Evolutionary conservation across 2,888 invertebrate species (phyloP).

Genomic region (Euplexia lucipara): DNA sequence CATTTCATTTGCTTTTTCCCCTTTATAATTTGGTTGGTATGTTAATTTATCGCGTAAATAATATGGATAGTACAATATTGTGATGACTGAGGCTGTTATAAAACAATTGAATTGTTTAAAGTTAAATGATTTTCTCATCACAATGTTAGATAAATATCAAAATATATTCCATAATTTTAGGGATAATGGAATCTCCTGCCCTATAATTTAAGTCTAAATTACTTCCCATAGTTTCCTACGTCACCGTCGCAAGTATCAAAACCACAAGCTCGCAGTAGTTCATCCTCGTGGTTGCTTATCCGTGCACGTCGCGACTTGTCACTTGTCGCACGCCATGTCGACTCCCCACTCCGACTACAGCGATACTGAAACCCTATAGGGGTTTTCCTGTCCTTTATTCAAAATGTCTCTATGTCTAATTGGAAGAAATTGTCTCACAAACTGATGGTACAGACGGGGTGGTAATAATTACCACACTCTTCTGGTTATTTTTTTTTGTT

Average conservation of each 20-base stretch:
- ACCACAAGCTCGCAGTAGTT: constrained; percentile 58
- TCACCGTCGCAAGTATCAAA: constrained; percentile 72
- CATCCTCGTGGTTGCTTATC: constrained; percentile 81
- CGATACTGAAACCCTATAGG: constrained; percentile 79
- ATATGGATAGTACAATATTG: too few relatives aligned
- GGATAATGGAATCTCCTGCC: not conserved
- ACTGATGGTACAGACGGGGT: constrained; percentile 49
- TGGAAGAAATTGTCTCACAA: constrained; percentile 62
- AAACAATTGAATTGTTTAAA: too few relatives aligned
- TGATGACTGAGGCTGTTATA: too few relatives aligned
- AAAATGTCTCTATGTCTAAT: constrained; percentile 69
- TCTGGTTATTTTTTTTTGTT: constrained; percentile 22
- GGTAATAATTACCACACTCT: constrained; percentile 44
- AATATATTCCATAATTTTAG: not conserved
- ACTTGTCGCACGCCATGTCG: constrained; percentile 85
- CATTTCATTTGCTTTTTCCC: constrained; percentile 25
- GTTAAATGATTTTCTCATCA: too few relatives aligned
- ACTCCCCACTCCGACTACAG: constrained; percentile 71
- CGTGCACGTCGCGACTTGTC: constrained; percentile 85
- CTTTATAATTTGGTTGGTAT: not conserved
- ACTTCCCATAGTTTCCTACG: not conserved
- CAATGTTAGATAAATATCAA: not conserved
- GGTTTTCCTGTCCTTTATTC: constrained; percentile 76
- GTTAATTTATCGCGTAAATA: not conserved
- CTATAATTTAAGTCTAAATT: not conserved